Conservation (phyloP, 2,113 vertebrate species). For the Dasyornis broadbenti region DNA sequence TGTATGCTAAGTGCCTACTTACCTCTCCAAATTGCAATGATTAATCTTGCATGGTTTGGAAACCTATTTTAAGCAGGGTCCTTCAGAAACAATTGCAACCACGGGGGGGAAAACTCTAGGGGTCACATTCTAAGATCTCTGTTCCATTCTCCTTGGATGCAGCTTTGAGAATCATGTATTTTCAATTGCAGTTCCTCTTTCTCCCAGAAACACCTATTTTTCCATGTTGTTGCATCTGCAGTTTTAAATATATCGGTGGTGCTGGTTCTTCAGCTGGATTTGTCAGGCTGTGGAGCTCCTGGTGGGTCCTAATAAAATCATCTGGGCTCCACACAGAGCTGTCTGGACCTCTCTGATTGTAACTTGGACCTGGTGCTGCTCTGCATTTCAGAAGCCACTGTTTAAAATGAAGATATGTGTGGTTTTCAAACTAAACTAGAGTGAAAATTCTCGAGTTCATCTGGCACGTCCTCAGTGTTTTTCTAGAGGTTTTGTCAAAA, state of each 20-base stretch:
- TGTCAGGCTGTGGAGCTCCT: not conserved
- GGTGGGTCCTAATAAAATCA: not conserved
- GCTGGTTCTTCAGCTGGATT: not conserved
- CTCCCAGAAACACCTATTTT: not conserved
- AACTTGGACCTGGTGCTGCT: not conserved
- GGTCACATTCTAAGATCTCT: slow-evolving; percentile 1
- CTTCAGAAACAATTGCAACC: slow-evolving; percentile 21
- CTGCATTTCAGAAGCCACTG: not conserved
- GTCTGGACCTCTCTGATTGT: not conserved
- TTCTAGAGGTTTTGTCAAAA: not conserved
- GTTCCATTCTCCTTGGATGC: not conserved
- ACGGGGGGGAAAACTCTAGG: not conserved
- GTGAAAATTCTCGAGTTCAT: not conserved
- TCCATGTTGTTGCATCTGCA: not conserved
- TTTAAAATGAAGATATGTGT: not conserved
- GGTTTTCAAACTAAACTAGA: not conserved
- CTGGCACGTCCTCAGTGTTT: not conserved
- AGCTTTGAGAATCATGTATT: not conserved
- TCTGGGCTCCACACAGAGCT: not conserved
- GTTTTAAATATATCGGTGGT: not conserved
- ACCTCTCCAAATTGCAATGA: slow-evolving; percentile 34
- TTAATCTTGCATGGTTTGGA: slow-evolving; percentile 35
- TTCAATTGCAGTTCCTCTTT: not conserved
- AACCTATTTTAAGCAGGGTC: slow-evolving; percentile 31
- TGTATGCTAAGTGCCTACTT: slow-evolving; percentile 42